Evolutionary conservation across 2,888 invertebrate genomes (phyloP).

Genomic region (Philereme vetulata): DNA sequence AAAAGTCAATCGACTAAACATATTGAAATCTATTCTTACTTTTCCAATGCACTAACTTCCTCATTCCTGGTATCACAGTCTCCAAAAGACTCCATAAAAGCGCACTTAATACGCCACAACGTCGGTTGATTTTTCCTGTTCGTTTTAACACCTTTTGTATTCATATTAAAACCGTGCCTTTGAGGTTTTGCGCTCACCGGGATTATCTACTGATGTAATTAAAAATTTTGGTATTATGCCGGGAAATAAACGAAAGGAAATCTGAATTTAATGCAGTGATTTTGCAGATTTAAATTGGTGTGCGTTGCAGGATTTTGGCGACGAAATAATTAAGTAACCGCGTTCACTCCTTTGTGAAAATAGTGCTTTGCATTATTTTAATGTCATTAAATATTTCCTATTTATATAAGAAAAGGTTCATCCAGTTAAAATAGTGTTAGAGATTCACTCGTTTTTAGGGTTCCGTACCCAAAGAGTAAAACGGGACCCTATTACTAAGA

Average conservation of each 20-base stretch:
- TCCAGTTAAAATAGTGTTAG: too few relatives aligned
- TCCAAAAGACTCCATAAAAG: conserved; percentile 54
- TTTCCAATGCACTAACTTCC: conserved; percentile 15
- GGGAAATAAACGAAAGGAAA: conserved; percentile 1
- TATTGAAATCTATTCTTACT: not conserved
- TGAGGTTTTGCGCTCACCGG: conserved; percentile 14
- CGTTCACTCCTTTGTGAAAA: too few relatives aligned
- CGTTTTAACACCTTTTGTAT: conserved; percentile 19
- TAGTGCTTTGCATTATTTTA: too few relatives aligned
- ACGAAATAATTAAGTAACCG: too few relatives aligned
- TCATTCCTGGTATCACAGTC: conserved; percentile 56
- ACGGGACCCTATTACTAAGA: too few relatives aligned
- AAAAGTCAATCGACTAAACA: not conserved
- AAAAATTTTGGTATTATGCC: conserved; percentile 10
- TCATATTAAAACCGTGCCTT: conserved; percentile 20
- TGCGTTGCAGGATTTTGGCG: not conserved
- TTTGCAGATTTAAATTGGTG: too few relatives aligned
- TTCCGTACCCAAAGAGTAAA: too few relatives aligned
- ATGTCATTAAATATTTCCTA: too few relatives aligned
- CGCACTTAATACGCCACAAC: conserved; percentile 51
- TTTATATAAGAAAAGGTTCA: too few relatives aligned
- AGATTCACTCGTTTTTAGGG: too few relatives aligned
- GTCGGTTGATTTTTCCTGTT: conserved; percentile 24
- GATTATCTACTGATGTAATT: conserved; percentile 22
- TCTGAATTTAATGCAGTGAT: not conserved